A percentile compares a stretch with the other conserved stretches of the same genome.
These are phyloP conservation scores for Diaphora mendica DNA, from an alignment of 2,888 invertebrate species.

Conservation along the genomic window DNA sequence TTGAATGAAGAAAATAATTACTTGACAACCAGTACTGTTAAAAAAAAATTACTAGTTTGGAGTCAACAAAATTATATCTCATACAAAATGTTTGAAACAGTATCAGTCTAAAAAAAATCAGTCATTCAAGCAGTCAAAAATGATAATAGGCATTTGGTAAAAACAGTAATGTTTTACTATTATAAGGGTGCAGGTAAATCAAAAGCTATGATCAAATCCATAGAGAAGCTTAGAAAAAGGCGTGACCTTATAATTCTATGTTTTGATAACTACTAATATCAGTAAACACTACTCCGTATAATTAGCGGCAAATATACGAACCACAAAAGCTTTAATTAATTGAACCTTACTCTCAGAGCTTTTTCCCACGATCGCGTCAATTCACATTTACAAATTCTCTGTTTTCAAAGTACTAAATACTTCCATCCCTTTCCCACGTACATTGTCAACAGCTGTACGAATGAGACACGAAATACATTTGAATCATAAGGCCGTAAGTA, in stretches of 20 bases:
- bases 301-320: conserved; percentile 27
- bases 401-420: conserved; percentile 47
- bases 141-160: background rate
- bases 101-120: too few species aligned
- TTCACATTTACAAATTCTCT: conserved; percentile 55
- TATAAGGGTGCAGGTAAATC: conserved; percentile 9
- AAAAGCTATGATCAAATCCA: conserved; percentile 31
- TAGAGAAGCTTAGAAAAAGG: conserved; percentile 13
- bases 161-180: background rate
- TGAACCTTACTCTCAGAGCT: conserved; percentile 41
- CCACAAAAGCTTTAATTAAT: conserved; percentile 47
- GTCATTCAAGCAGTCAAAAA: background rate
- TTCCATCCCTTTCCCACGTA: conserved; percentile 56
- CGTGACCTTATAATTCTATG: conserved; percentile 15
- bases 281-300: conserved; percentile 28
- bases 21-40: too few species aligned
- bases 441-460: conserved; percentile 39
- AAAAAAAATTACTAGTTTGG: too few species aligned
- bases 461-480: conserved; percentile 66
- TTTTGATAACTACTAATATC: conserved; percentile 19
- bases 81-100: background rate
- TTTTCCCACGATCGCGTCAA: conserved; percentile 70
- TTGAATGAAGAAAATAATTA: too few species aligned
- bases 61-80: background rate
- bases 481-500: conserved; percentile 69